Conservation (phyloP, 1,140 invertebrate genomes). For the Hylaeus anthracinus region DNA sequence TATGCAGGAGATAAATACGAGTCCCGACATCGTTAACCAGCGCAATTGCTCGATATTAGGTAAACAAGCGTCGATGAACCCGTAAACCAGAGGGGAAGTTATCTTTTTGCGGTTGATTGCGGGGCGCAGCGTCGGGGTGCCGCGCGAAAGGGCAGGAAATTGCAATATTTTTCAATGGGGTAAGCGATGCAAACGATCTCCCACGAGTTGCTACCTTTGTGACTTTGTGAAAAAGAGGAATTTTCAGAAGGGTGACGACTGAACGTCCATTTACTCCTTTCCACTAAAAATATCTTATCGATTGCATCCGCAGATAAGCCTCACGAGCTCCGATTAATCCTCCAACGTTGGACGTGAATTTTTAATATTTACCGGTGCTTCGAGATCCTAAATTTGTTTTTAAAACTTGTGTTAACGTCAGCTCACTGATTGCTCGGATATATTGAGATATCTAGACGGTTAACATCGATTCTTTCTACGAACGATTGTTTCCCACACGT, state of each 20-base stretch:
- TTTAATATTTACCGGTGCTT: too few relatives aligned
- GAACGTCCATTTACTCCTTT: slow-evolving; percentile 47
- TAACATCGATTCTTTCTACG: not conserved
- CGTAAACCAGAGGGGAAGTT: slow-evolving; percentile 52
- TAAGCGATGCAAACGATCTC: not conserved
- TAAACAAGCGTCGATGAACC: slow-evolving; percentile 58
- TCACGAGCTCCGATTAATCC: too few relatives aligned
- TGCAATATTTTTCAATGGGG: slow-evolving; percentile 70
- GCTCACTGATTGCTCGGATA: too few relatives aligned
- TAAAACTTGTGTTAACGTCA: too few relatives aligned
- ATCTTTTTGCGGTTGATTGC: slow-evolving; percentile 59
- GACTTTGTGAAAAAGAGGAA: slow-evolving; percentile 50
- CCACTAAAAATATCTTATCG: not conserved
- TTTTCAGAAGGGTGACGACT: slow-evolving; percentile 24
- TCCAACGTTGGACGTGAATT: too few relatives aligned
- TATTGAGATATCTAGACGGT: too few relatives aligned
- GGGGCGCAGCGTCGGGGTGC: not conserved
- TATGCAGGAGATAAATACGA: slow-evolving; percentile 34
- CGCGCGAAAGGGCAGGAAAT: slow-evolving; percentile 62
- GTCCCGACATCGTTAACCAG: slow-evolving; percentile 11
- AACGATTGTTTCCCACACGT: too few relatives aligned
- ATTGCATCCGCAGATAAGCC: too few relatives aligned
- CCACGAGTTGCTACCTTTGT: too few relatives aligned
- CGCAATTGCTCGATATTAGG: slow-evolving; percentile 42
- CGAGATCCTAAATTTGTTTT: too few relatives aligned